These are phyloP conservation scores for Leptarthrus brevirostris DNA, from an alignment of 2,888 invertebrate genomes.

Conservation along the genomic window DNA sequence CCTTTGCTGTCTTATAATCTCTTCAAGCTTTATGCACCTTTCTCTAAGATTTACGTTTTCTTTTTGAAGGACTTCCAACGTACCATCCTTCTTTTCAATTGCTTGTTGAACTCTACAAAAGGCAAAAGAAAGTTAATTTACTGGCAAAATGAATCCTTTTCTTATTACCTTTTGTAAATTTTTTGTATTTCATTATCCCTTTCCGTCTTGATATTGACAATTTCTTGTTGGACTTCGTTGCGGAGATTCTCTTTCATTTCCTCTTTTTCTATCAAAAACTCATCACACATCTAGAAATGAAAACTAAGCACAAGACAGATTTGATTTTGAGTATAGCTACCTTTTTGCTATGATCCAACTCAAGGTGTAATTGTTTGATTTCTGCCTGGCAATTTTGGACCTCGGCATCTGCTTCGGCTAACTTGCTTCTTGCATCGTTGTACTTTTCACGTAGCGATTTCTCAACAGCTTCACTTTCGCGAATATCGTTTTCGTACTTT, in stretches of 20 bases:
- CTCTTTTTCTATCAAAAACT: constrained; percentile 70
- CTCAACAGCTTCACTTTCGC: constrained; percentile 75
- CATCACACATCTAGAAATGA: constrained; percentile 66
- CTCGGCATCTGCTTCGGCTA: constrained; percentile 75
- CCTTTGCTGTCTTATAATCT: constrained; percentile 80
- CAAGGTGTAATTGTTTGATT: constrained; percentile 75
- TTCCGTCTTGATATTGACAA: constrained; percentile 74
- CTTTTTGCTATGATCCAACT: constrained; percentile 74
- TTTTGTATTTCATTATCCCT: constrained; percentile 82
- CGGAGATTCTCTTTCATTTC: constrained; percentile 72
- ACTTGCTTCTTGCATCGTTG: constrained; percentile 74
- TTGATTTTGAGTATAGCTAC: constrained; percentile 65
- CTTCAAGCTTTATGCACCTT: constrained; percentile 80
- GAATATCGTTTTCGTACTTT: constrained; percentile 79
- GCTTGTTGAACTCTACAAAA: constrained; percentile 79
- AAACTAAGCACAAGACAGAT: background rate
- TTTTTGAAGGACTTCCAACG: constrained; percentile 77
- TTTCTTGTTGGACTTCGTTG: constrained; percentile 73
- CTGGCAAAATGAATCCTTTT: background rate
- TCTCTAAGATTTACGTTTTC: constrained; percentile 78
- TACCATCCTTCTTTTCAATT: constrained; percentile 82
- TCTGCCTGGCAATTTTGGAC: constrained; percentile 71
- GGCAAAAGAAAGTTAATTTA: too few species aligned
- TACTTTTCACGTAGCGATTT: constrained; percentile 75
- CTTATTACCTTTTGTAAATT: constrained; percentile 82